These are phyloP conservation scores for Uloborus plumipes DNA, from an alignment of 2,888 invertebrate genomes.

Conservation along the genomic window DNA sequence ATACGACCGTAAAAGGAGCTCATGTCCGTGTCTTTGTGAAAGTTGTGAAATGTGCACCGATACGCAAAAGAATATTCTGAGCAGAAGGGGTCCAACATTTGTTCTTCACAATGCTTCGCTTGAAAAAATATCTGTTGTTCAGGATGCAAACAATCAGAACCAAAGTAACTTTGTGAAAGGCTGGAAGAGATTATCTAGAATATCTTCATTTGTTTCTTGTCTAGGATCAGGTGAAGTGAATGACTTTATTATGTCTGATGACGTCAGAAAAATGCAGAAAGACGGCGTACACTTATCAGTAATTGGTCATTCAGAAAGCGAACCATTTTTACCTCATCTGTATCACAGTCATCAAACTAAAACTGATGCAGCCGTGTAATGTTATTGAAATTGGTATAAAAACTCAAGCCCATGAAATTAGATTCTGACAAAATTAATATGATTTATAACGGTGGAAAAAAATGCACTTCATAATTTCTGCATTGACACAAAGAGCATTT, in stretches of 20 bases:
- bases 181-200: slow-evolving; percentile 28
- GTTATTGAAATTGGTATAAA: too few species aligned
- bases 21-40: slow-evolving; percentile 54
- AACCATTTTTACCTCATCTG: slow-evolving; percentile 52
- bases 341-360: slow-evolving; percentile 19
- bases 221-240: slow-evolving; percentile 45
- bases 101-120: slow-evolving; percentile 9
- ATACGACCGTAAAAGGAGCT: slow-evolving; percentile 25
- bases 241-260: slow-evolving; percentile 25
- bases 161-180: slow-evolving; percentile 3
- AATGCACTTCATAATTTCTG: too few species aligned
- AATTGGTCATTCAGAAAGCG: slow-evolving; percentile 58
- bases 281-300: slow-evolving; percentile 11
- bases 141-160: neutral
- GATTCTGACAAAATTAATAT: too few species aligned
- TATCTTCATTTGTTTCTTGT: slow-evolving; percentile 55
- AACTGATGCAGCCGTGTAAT: slow-evolving; percentile 20
- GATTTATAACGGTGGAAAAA: too few species aligned
- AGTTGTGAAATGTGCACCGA: slow-evolving; percentile 27
- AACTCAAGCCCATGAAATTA: too few species aligned
- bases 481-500: too few species aligned
- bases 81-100: slow-evolving; percentile 7
- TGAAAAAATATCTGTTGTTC: slow-evolving; percentile 1
- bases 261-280: neutral
- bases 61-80: neutral